These are phyloP conservation scores for Furcifer pardalis DNA, from an alignment of 2,797 vertebrate species.

Conservation along the genomic window DNA sequence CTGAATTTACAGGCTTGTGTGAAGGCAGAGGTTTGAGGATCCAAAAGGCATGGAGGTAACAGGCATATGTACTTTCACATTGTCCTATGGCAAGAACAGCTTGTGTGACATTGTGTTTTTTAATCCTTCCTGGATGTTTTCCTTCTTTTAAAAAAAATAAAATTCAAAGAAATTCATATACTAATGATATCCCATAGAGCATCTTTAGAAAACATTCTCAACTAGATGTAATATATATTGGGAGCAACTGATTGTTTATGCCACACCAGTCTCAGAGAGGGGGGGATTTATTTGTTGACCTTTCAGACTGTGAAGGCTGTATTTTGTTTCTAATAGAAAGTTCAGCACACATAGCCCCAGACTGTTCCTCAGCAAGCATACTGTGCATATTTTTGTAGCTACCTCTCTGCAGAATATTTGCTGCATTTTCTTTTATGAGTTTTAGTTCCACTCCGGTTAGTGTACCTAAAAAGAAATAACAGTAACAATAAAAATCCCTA, in stretches of 20 bases:
- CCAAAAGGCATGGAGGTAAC: constrained; percentile 65
- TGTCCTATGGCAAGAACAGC: constrained; percentile 64
- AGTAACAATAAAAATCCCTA: constrained; percentile 25
- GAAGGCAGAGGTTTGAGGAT: constrained; percentile 66
- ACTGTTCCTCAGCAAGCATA: constrained; percentile 53
- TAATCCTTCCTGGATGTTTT: constrained; percentile 57
- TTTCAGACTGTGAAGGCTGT: constrained; percentile 64
- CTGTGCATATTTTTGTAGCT: constrained; percentile 52
- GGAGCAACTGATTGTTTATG: constrained; percentile 73
- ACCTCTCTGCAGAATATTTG: constrained; percentile 53
- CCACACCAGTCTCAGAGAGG: constrained; percentile 62
- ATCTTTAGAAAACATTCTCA: constrained; percentile 67
- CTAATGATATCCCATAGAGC: constrained; percentile 70
- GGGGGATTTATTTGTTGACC: constrained; percentile 62
- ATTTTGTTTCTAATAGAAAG: constrained; percentile 57
- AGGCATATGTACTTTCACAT: constrained; percentile 61
- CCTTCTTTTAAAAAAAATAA: constrained; percentile 61
- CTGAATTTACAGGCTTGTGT: constrained; percentile 59
- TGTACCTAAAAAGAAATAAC: constrained; percentile 35
- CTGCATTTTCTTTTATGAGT: constrained; percentile 66
- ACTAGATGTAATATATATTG: constrained; percentile 59
- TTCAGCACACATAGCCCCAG: constrained; percentile 45
- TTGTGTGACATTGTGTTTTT: constrained; percentile 50
- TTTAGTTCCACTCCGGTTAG: constrained; percentile 63
- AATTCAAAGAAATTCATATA: constrained; percentile 68